A percentile compares a stretch with the other conserved stretches of the same genome.
phyloP scores from a whole-genome alignment of 1,140 invertebrate species.

The Drosophila ercepeae region DNA sequence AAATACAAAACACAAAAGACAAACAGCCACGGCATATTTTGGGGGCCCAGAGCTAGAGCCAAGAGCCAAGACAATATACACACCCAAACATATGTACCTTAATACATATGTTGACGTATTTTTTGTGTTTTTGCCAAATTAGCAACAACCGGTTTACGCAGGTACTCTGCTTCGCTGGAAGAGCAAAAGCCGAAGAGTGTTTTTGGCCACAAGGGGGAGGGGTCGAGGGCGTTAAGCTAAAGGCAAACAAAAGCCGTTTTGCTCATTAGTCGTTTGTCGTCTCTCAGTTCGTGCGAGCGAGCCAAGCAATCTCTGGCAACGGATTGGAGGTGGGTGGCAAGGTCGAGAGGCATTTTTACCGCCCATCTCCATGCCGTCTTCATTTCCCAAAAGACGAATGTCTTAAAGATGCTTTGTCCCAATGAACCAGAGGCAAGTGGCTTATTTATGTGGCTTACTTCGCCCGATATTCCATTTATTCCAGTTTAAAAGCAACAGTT shows the following conservation, averaged over 20 bases:
- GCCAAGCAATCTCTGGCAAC: slow-evolving; percentile 42
- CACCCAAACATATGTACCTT: slow-evolving; percentile 13
- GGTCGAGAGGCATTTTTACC: slow-evolving; percentile 27
- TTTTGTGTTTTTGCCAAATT: slow-evolving; percentile 67
- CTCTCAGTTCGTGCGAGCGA: slow-evolving; percentile 5
- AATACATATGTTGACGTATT: slow-evolving; percentile 23
- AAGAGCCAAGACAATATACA: slow-evolving; percentile 5
- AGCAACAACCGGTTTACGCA: slow-evolving; percentile 70
- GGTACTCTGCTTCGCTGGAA: slow-evolving; percentile 33
- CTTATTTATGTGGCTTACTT: slow-evolving; percentile 15
- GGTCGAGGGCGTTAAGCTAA: slow-evolving; percentile 20
- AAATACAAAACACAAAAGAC: slow-evolving; percentile 42
- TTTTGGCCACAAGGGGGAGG: background rate
- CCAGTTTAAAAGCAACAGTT: slow-evolving; percentile 35
- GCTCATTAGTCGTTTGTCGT: slow-evolving; percentile 63
- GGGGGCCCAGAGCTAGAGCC: slow-evolving; percentile 7
- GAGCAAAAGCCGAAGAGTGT: slow-evolving; percentile 21
- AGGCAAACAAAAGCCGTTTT: slow-evolving; percentile 69
- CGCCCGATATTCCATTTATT: slow-evolving; percentile 15
- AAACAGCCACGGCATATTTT: slow-evolving; percentile 23
- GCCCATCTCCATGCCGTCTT: background rate
- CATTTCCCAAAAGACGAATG: slow-evolving; percentile 16
- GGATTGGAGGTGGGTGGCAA: slow-evolving; percentile 20
- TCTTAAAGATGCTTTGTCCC: slow-evolving; percentile 11
- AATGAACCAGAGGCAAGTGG: slow-evolving; percentile 27